Evolutionary conservation across 2,113 vertebrate species (phyloP).

Genomic region (Actenoides lindsayi): DNA sequence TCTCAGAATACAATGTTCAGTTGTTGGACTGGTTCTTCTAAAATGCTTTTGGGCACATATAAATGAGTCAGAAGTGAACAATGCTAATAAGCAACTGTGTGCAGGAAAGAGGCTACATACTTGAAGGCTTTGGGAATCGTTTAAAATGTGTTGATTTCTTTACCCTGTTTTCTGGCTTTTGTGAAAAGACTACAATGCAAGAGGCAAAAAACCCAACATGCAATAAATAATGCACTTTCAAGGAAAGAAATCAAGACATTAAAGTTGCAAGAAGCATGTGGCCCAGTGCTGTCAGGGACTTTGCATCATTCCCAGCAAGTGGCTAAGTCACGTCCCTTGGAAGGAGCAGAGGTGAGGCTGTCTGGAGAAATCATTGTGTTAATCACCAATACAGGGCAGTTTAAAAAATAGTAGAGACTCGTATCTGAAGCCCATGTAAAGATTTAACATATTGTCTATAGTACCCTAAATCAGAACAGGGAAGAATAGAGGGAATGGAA

Average conservation of each 20-base stretch:
- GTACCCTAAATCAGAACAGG: not conserved
- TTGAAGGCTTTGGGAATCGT: not conserved
- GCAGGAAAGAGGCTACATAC: not conserved
- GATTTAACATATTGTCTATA: not conserved
- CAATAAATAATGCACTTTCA: not conserved
- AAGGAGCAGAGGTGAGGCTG: not conserved
- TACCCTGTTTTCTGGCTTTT: not conserved
- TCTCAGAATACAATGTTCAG: not conserved
- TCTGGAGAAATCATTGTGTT: not conserved
- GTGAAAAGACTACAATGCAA: not conserved
- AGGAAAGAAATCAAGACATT: not conserved
- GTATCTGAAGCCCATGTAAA: not conserved
- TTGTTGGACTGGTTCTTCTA: not conserved
- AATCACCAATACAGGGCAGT: not conserved
- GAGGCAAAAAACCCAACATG: accelerated
- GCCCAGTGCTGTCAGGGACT: not conserved
- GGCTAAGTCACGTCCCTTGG: not conserved
- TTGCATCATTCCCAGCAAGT: not conserved
- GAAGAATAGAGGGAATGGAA: not conserved
- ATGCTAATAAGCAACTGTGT: not conserved
- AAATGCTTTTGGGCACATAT: not conserved
- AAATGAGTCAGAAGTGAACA: not conserved
- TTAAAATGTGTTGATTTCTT: not conserved
- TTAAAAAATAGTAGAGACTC: not conserved
- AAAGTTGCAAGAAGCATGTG: not conserved